phyloP scores from a whole-genome alignment of 2,888 invertebrate genomes.

The Balanococcus diminutus region DNA sequence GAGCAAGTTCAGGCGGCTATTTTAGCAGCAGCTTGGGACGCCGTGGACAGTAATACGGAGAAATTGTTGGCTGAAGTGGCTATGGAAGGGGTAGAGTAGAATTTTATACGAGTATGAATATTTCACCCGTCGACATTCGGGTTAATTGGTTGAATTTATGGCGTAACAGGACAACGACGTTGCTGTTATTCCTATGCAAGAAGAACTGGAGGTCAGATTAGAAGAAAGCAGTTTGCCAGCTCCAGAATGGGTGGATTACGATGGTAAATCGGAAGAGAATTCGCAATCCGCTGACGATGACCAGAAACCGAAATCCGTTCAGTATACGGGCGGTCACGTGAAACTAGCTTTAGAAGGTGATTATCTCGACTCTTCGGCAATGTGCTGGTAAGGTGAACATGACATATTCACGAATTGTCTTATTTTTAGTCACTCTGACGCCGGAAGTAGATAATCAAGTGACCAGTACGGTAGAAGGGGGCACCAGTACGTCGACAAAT shows the following conservation, averaged over 20 bases:
- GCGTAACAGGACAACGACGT: slow-evolving; percentile 57
- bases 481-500: slow-evolving; percentile 59
- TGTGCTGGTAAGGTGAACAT: too few species aligned
- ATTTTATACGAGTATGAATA: background rate
- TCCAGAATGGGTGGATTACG: slow-evolving; percentile 61
- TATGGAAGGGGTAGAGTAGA: slow-evolving; percentile 43
- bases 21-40: slow-evolving; percentile 61
- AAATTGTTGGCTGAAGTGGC: slow-evolving; percentile 61
- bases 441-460: slow-evolving; percentile 66
- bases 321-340: slow-evolving; percentile 61
- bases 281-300: slow-evolving; percentile 60
- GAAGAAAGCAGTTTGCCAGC: slow-evolving; percentile 65
- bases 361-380: too few species aligned
- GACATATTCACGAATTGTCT: background rate
- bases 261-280: slow-evolving; percentile 33
- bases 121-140: background rate
- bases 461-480: slow-evolving; percentile 63
- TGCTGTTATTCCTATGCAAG: slow-evolving; percentile 66
- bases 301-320: slow-evolving; percentile 60
- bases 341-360: slow-evolving; percentile 66
- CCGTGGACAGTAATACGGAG: slow-evolving; percentile 65
- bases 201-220: slow-evolving; percentile 67
- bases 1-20: slow-evolving; percentile 48
- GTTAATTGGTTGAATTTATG: background rate
- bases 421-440: slow-evolving; percentile 66